Percentiles rank a stretch among this genome's conserved stretches.
These are phyloP conservation scores for Pachycephala philippinensis DNA, from an alignment of 2,113 vertebrate species.

Conservation along the genomic window DNA sequence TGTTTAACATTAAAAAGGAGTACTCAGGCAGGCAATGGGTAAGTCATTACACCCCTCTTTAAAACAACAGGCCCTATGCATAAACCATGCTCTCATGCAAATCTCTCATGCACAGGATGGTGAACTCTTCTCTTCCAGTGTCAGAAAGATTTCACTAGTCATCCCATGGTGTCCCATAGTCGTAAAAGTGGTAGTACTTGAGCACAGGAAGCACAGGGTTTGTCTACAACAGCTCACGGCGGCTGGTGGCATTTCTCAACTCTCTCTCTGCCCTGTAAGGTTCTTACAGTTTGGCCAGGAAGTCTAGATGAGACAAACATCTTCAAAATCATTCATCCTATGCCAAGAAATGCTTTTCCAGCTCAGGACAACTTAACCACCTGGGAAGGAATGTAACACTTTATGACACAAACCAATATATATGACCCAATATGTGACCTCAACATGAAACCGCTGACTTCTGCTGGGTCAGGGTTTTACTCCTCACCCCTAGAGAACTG, in stretches of 20 bases:
- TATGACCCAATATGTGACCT: neutral
- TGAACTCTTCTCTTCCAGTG: neutral
- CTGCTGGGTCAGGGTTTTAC: neutral
- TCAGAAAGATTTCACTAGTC: neutral
- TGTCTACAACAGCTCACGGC: neutral
- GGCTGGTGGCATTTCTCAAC: neutral
- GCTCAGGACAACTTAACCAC: neutral
- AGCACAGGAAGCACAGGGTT: neutral
- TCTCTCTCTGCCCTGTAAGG: neutral
- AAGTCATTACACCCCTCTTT: constrained; percentile 52
- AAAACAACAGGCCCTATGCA: constrained; percentile 38
- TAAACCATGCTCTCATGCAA: constrained; percentile 37
- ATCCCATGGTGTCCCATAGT: neutral
- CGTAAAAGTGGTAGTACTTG: neutral
- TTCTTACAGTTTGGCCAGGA: neutral
- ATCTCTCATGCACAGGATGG: neutral
- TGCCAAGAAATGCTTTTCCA: neutral
- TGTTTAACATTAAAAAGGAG: constrained; percentile 54
- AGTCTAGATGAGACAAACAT: neutral
- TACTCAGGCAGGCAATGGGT: neutral
- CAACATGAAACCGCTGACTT: neutral
- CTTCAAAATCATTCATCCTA: neutral
- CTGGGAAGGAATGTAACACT: neutral
- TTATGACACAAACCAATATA: neutral
- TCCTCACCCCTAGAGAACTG: neutral